Evolutionary conservation across 2,113 vertebrate genomes (phyloP), one percentile per base, ranked within the genome.

Genomic region (Spheniscus mendiculus): DNA sequence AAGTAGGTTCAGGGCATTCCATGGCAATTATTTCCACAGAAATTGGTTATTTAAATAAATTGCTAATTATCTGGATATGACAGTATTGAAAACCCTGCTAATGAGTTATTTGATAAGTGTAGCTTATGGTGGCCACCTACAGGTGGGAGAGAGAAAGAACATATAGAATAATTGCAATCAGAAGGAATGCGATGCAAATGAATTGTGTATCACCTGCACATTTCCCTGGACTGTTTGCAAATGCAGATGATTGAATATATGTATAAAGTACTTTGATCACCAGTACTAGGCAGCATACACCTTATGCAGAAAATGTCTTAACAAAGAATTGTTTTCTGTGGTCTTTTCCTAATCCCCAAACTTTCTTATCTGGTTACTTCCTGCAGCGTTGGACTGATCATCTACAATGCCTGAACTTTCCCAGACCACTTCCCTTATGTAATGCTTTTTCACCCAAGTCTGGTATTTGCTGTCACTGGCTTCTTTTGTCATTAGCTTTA

Each of bases 31-130:
- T 98, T 99, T 98, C 98, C 98, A 97, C 96, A 97, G 98, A 98
- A 98, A 98, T 98, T 98, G 98, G 98, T 98, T 98, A 98, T 98
- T 98, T 98, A 98, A 98, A 98, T 98, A 98, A 98, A 98, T 98
- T 98, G 98, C 98, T 99, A 98, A 98, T 98, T 98, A 98, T 98
- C 98, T 98, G 97, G 97, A 97, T 98, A 98, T 98, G 98, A 98
- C 98, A 98, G 98, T 97, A 98, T 96, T 97, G 98, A 98, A 98
- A 98, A 98, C 96, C 96, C 94, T 97, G 81, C 95, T 98, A 98
- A 98, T 98, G 98, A 98, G 96, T 98, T 96, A 95, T 94, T 98
- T 97, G 96, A 94, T 98, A 97, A 98, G 96, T 87, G 85, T 82
- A 98, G 98, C 96, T 98, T 98, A 87, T 98, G 98, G 97, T 98